A percentile compares a stretch with the other conserved stretches of the same genome.
Conservation (phyloP, 2,888 invertebrate genomes). For the Aromia moschata region DNA sequence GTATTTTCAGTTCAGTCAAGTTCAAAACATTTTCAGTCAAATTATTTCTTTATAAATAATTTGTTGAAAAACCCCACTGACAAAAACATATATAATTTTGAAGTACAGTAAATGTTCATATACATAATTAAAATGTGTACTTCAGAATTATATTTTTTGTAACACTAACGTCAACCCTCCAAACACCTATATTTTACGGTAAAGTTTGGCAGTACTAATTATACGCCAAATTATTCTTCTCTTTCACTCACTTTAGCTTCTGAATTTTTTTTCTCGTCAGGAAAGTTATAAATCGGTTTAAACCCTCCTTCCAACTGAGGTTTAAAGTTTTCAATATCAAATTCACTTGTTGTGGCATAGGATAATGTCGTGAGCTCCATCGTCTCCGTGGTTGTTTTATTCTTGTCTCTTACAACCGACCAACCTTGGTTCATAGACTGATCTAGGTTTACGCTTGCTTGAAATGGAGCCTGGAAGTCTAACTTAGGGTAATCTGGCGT, state of each 20-base stretch:
- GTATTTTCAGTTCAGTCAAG: slow-evolving; percentile 4
- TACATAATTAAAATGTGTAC: slow-evolving; percentile 11
- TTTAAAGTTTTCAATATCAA: slow-evolving; percentile 74
- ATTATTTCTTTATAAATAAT: slow-evolving; percentile 11
- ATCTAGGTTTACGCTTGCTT: slow-evolving; percentile 72
- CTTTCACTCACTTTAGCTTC: slow-evolving; percentile 43
- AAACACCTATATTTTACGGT: slow-evolving; percentile 30
- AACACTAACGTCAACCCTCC: slow-evolving; percentile 30
- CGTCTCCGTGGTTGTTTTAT: slow-evolving; percentile 46
- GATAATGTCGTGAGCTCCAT: slow-evolving; percentile 55
- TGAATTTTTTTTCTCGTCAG: slow-evolving; percentile 45
- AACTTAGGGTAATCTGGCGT: slow-evolving; percentile 53
- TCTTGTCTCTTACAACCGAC: slow-evolving; percentile 66
- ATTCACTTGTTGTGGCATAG: slow-evolving; percentile 63
- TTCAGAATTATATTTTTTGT: slow-evolving; percentile 26
- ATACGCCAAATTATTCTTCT: slow-evolving; percentile 38
- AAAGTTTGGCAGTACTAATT: slow-evolving; percentile 17
- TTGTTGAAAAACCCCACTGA: not conserved
- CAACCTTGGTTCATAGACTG: slow-evolving; percentile 70
- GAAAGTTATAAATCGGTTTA: slow-evolving; percentile 70
- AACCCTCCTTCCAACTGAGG: slow-evolving; percentile 76
- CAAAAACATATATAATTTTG: slow-evolving; percentile 22
- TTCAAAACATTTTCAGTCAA: slow-evolving; percentile 7
- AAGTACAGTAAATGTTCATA: slow-evolving; percentile 18
- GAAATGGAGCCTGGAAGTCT: slow-evolving; percentile 75